These are phyloP conservation scores for Pachypanchax playfairii DNA, from an alignment of 2,113 vertebrate species.

Conservation along the genomic window DNA sequence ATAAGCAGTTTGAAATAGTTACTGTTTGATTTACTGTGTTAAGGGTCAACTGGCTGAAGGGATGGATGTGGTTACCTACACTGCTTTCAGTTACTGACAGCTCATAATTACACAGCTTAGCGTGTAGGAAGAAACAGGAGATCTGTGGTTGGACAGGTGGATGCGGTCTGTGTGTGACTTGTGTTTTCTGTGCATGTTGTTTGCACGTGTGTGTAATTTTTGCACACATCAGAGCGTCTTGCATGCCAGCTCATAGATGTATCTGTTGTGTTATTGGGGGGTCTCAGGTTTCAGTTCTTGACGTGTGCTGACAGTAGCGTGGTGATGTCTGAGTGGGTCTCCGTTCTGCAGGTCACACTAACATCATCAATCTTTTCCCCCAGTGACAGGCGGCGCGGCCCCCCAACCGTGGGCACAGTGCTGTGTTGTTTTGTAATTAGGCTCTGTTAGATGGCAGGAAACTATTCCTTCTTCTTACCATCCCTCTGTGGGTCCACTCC, in stretches of 20 bases:
- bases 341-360: conserved; percentile 82
- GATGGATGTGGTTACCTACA: conserved; percentile 28
- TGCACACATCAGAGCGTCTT: conserved; percentile 16
- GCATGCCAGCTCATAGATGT: conserved; percentile 29
- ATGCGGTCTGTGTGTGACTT: conserved; percentile 34
- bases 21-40: conserved; percentile 37
- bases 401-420: conserved; percentile 78
- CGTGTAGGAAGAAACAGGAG: conserved; percentile 40
- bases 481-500: conserved; percentile 42
- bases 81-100: conserved; percentile 58
- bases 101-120: conserved; percentile 56
- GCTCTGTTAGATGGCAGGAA: conserved; percentile 83
- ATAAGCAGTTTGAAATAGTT: conserved; percentile 25
- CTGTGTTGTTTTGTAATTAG: conserved; percentile 88
- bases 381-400: conserved; percentile 74
- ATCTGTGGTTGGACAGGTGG: conserved; percentile 56
- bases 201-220: conserved; percentile 31
- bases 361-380: conserved; percentile 85
- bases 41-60: conserved; percentile 22
- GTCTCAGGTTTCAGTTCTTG: conserved; percentile 52
- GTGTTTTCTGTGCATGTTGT: not conserved
- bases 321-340: conserved; percentile 78
- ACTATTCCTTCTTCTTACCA: conserved; percentile 61
- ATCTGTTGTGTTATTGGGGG: conserved; percentile 24
- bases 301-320: conserved; percentile 73